A percentile compares a stretch with the other conserved stretches of the same genome.
Conservation (phyloP, 2,113 vertebrate genomes). For the Apistogramma diplotaenia region DNA sequence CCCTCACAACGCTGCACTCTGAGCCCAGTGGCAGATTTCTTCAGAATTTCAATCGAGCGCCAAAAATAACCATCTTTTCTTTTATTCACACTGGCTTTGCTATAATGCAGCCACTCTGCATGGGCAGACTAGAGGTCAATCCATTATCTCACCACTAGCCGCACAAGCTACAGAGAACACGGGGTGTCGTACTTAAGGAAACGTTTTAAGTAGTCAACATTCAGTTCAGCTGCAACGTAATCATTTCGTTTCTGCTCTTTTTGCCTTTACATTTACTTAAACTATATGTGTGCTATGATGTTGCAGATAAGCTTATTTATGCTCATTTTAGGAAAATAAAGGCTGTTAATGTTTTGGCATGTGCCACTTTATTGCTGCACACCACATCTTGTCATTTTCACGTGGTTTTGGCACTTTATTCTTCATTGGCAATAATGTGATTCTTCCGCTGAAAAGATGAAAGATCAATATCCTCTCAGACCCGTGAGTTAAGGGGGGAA, state of each 20-base stretch:
- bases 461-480: slow-evolving; percentile 76
- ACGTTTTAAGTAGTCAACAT: slow-evolving; percentile 2
- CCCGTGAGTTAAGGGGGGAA: slow-evolving; percentile 55
- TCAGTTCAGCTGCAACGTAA: slow-evolving; percentile 12
- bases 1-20: slow-evolving; percentile 46
- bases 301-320: slow-evolving; percentile 39
- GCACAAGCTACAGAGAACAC: slow-evolving; percentile 68
- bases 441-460: slow-evolving; percentile 71
- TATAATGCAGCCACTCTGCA: slow-evolving; percentile 76
- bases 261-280: slow-evolving; percentile 3
- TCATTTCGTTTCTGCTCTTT: slow-evolving; percentile 18
- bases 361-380: slow-evolving; percentile 43
- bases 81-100: slow-evolving; percentile 81
- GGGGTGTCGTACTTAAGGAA: not conserved
- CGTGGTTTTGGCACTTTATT: slow-evolving; percentile 59
- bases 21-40: slow-evolving; percentile 61
- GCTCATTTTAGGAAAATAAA: slow-evolving; percentile 48
- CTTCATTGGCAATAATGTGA: slow-evolving; percentile 70
- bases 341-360: slow-evolving; percentile 42
- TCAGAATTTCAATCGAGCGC: slow-evolving; percentile 79
- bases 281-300: slow-evolving; percentile 17
- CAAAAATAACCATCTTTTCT: slow-evolving; percentile 82
- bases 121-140: slow-evolving; percentile 82
- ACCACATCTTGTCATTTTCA: slow-evolving; percentile 58
- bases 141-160: slow-evolving; percentile 80